Conservation (phyloP, 2,113 vertebrate species). For the Cynoglossus semilaevis region DNA sequence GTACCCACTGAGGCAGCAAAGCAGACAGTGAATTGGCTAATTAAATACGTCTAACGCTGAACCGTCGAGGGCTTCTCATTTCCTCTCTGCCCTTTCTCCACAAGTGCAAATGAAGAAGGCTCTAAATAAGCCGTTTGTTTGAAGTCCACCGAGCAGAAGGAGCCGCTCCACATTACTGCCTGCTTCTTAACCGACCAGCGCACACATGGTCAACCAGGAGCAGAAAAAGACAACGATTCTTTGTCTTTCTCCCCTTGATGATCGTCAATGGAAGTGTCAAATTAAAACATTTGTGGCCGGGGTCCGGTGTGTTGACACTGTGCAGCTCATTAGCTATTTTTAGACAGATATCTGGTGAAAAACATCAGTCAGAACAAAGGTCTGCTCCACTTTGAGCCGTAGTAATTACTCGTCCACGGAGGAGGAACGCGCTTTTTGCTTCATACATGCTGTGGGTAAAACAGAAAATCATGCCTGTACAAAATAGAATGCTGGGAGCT, state of each 20-base stretch:
- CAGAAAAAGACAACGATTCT: not conserved
- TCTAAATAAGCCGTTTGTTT: constrained; percentile 71
- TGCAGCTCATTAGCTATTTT: constrained; percentile 63
- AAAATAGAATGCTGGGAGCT: not conserved
- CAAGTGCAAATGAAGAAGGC: constrained; percentile 70
- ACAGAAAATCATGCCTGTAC: constrained; percentile 1
- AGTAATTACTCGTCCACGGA: constrained; percentile 45
- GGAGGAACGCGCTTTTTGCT: constrained; percentile 14
- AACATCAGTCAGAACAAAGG: constrained; percentile 52
- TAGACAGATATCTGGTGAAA: constrained; percentile 44
- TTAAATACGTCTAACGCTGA: constrained; percentile 65
- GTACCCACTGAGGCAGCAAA: constrained; percentile 60
- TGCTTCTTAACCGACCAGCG: not conserved
- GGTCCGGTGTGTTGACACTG: constrained; percentile 39
- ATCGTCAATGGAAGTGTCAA: constrained; percentile 54
- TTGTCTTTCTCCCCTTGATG: constrained; percentile 41
- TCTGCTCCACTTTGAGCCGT: constrained; percentile 35
- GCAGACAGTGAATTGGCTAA: constrained; percentile 67
- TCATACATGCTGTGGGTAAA: not conserved
- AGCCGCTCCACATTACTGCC: constrained; percentile 44
- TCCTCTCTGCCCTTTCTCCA: constrained; percentile 65
- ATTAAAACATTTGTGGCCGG: constrained; percentile 45
- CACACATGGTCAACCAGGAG: too few relatives aligned
- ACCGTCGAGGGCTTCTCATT: constrained; percentile 60
- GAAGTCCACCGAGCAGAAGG: constrained; percentile 57